phyloP scores from a whole-genome alignment of 2,797 vertebrate species.

The Falco naumanni region DNA sequence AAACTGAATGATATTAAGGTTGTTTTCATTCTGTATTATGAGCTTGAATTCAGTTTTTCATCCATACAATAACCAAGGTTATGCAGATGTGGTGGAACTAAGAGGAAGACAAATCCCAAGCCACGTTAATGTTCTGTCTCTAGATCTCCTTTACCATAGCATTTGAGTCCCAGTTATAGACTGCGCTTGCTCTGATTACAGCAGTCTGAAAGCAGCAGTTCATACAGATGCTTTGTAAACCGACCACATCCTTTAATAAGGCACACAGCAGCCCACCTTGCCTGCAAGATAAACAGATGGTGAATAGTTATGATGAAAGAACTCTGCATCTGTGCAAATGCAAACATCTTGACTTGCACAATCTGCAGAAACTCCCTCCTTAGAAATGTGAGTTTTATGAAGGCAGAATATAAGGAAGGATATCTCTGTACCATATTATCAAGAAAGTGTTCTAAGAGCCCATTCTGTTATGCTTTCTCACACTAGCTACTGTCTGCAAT shows the following conservation, averaged over 20 bases:
- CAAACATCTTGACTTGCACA: not conserved
- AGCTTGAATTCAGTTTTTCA: not conserved
- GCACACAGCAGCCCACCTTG: accelerated
- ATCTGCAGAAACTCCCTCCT: not conserved
- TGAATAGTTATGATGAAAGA: not conserved
- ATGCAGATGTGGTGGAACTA: not conserved
- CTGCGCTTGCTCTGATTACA: not conserved
- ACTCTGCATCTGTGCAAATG: accelerated
- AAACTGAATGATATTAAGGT: not conserved
- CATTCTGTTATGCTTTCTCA: not conserved
- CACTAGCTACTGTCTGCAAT: not conserved
- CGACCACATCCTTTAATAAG: not conserved
- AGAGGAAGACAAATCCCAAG: not conserved
- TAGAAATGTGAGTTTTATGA: not conserved
- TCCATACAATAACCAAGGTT: not conserved
- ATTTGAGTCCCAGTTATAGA: not conserved
- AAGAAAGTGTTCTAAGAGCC: not conserved
- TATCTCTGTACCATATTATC: not conserved
- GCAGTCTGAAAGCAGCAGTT: not conserved
- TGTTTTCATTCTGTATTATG: not conserved
- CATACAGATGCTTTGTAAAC: not conserved
- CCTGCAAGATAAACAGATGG: not conserved
- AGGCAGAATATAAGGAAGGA: not conserved
- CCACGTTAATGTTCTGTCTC: not conserved
- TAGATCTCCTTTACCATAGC: not conserved